phyloP scores from a whole-genome alignment of 64 coral and sea anemone genomes.

The Dendronephthya gigantea region DNA sequence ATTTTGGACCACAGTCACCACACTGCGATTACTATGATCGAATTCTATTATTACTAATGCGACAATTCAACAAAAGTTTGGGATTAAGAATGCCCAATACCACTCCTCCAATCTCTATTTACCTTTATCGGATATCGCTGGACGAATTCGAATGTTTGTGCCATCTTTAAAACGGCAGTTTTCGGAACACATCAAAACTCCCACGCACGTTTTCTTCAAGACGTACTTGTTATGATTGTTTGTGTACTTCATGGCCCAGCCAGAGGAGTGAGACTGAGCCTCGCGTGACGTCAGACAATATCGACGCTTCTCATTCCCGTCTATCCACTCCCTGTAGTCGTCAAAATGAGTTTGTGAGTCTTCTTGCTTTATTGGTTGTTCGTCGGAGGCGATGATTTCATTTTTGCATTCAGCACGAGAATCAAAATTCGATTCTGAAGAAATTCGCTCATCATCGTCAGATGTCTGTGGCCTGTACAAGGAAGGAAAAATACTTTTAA shows the following conservation, averaged over 20 bases:
- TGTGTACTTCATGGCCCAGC: conserved; percentile 99
- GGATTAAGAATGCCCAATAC: no score
- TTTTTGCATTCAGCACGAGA: not conserved
- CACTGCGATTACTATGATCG: no score
- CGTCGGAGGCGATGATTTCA: not conserved
- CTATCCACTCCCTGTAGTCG: conserved; percentile 83
- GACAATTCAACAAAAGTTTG: no score
- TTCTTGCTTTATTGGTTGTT: not conserved
- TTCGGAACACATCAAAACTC: conserved; percentile 66
- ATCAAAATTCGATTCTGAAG: not conserved
- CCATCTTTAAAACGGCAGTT: conserved; percentile 76
- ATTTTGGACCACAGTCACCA: no score
- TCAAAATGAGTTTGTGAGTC: conserved; percentile 26
- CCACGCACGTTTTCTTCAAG: conserved; percentile 93
- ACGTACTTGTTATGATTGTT: conserved; percentile 98
- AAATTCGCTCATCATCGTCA: not conserved
- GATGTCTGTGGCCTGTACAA: not conserved
- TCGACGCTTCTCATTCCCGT: conserved; percentile 64
- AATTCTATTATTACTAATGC: no score
- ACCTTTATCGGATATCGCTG: conserved; percentile 99
- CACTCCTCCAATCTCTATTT: no score
- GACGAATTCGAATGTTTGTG: conserved; percentile 73
- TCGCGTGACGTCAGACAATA: conserved; percentile 79
- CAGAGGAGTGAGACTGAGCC: conserved; percentile 72
- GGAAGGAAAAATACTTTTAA: not conserved